A percentile compares a stretch with the other conserved stretches of the same genome.
Conservation (phyloP, 2,113 vertebrate species). For the Machaerirhynchus nigripectus region DNA sequence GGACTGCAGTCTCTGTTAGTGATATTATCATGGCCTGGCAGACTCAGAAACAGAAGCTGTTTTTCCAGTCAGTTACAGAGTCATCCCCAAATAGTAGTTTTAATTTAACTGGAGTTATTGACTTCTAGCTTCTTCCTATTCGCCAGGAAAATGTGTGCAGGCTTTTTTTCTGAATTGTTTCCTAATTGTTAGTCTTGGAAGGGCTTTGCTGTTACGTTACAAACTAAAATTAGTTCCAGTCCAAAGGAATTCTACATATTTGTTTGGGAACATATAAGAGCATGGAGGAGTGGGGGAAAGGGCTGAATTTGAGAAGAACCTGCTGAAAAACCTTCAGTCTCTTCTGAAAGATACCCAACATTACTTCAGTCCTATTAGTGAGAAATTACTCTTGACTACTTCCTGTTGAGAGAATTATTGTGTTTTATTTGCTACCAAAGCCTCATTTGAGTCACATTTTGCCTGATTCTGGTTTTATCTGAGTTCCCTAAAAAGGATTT, state of each 20-base stretch:
- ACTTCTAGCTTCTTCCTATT: not conserved
- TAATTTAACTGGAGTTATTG: not conserved
- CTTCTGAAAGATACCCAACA: not conserved
- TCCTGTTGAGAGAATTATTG: not conserved
- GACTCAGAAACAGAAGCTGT: not conserved
- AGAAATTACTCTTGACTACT: not conserved
- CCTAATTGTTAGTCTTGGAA: not conserved
- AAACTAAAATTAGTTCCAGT: slow-evolving; percentile 2
- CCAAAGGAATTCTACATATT: not conserved
- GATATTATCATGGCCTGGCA: not conserved
- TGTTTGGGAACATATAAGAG: not conserved
- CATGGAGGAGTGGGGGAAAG: not conserved
- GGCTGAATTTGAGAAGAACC: not conserved
- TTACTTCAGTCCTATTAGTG: not conserved
- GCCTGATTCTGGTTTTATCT: not conserved
- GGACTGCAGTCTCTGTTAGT: not conserved
- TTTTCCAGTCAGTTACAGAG: not conserved
- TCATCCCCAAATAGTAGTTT: not conserved
- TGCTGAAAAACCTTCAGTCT: not conserved
- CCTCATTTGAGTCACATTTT: not conserved
- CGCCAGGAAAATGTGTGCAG: not conserved
- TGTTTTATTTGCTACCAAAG: not conserved
- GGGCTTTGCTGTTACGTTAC: not conserved
- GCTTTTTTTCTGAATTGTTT: not conserved
- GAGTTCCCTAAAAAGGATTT: not conserved